These are phyloP conservation scores for Pseudobourletiella spinata DNA, from an alignment of 1,140 invertebrate species.

Conservation along the genomic window DNA sequence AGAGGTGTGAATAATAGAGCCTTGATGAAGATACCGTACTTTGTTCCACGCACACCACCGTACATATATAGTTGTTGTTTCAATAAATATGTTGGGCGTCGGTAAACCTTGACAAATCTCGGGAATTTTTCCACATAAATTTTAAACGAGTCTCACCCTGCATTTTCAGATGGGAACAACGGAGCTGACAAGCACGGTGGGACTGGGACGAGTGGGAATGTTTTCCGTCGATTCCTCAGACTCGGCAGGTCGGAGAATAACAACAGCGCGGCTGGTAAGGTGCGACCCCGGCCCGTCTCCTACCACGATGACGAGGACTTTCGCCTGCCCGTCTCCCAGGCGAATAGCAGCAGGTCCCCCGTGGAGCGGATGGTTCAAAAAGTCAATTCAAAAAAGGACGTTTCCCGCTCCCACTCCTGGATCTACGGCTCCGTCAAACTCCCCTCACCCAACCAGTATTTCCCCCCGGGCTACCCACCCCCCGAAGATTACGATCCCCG, in stretches of 20 bases:
- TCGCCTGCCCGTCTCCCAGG: conserved; percentile 22
- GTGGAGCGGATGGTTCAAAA: conserved; percentile 35
- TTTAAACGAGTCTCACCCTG: too few species aligned
- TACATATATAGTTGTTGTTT: too few species aligned
- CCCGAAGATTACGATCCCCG: background rate
- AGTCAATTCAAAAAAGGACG: conserved; percentile 18
- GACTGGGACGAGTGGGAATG: conserved; percentile 10
- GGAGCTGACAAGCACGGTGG: too few species aligned
- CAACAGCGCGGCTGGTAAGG: conserved; percentile 16
- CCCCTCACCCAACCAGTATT: conserved; percentile 27
- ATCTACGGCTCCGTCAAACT: conserved; percentile 34
- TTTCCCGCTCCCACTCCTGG: conserved; percentile 34
- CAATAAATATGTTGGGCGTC: too few species aligned
- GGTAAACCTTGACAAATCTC: too few species aligned
- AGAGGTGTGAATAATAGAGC: too few species aligned
- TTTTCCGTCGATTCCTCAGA: conserved; percentile 32
- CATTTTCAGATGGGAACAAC: too few species aligned
- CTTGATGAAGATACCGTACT: too few species aligned
- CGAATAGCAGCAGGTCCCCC: background rate
- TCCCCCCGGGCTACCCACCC: background rate
- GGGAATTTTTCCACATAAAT: too few species aligned
- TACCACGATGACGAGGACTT: conserved; percentile 27
- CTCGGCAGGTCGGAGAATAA: conserved; percentile 35
- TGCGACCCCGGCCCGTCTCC: conserved; percentile 2
- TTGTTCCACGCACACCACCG: too few species aligned